These are phyloP conservation scores for Camponotus vicinus DNA, from an alignment of 1,140 invertebrate genomes.

Conservation along the genomic window DNA sequence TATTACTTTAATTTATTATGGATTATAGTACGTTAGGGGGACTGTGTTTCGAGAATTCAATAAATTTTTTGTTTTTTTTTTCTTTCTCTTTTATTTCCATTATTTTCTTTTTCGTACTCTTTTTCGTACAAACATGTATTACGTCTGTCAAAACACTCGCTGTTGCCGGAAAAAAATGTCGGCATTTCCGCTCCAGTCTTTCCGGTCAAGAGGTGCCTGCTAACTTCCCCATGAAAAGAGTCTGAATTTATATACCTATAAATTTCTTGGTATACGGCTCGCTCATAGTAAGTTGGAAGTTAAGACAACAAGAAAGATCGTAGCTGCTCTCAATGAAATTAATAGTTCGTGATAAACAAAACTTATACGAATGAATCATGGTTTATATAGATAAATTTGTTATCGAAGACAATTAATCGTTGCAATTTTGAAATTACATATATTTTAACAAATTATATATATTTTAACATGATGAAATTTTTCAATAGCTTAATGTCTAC, in stretches of 20 bases:
- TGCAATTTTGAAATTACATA: neutral
- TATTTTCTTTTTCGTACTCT: constrained; percentile 73
- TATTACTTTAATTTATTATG: neutral
- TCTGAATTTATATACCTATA: constrained; percentile 63
- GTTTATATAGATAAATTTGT: constrained; percentile 34
- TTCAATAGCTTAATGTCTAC: neutral
- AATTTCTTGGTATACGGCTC: constrained; percentile 27
- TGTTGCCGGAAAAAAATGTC: constrained; percentile 38
- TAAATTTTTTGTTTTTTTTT: neutral
- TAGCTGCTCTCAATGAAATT: constrained; percentile 44
- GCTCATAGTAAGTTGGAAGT: constrained; percentile 44
- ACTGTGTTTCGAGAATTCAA: neutral
- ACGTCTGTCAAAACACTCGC: constrained; percentile 67
- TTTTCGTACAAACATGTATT: constrained; percentile 74
- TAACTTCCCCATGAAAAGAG: constrained; percentile 39
- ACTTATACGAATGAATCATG: constrained; percentile 36
- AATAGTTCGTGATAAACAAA: constrained; percentile 58
- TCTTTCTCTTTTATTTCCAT: neutral
- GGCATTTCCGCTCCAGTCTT: constrained; percentile 39
- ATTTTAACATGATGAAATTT: neutral
- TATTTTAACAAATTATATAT: neutral
- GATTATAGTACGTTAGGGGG: neutral
- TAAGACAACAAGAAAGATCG: constrained; percentile 20
- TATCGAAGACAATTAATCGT: neutral
- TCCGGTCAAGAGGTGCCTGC: constrained; percentile 64